phyloP scores from a whole-genome alignment of 2,888 invertebrate genomes.

The Aphidius colemani region DNA sequence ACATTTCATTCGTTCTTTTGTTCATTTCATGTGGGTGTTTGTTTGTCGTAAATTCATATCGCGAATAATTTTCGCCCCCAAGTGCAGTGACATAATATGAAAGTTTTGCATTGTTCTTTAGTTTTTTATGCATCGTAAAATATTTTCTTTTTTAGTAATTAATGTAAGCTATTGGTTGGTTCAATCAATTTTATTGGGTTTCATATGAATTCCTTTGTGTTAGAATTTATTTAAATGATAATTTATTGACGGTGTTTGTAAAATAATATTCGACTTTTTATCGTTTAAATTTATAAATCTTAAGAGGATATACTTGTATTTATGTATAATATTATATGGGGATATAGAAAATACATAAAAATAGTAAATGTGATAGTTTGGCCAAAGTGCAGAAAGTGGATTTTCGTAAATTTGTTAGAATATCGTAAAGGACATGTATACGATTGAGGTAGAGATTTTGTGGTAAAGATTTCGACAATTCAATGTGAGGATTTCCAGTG shows the following conservation, averaged over 20 bases:
- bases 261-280: too few relatives aligned
- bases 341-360: too few relatives aligned
- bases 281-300: too few relatives aligned
- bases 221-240: neutral
- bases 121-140: too few relatives aligned
- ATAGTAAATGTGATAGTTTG: conserved; percentile 3
- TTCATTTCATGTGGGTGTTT: conserved; percentile 37
- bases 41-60: conserved; percentile 56
- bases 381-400: conserved; percentile 12
- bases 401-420: conserved; percentile 31
- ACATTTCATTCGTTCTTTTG: conserved; percentile 28
- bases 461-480: too few relatives aligned
- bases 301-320: too few relatives aligned
- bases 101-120: neutral
- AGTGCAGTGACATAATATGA: conserved; percentile 32
- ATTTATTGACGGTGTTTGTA: too few relatives aligned
- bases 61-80: conserved; percentile 56
- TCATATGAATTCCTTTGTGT: neutral
- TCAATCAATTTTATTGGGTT: neutral
- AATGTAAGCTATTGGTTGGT: neutral
- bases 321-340: too few relatives aligned
- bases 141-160: too few relatives aligned
- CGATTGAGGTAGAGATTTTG: conserved; percentile 1
- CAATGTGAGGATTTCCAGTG: conserved; percentile 28
- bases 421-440: conserved; percentile 1